These are phyloP conservation scores for Anthoscopus minutus DNA, from an alignment of 2,113 vertebrate species.

Conservation along the genomic window DNA sequence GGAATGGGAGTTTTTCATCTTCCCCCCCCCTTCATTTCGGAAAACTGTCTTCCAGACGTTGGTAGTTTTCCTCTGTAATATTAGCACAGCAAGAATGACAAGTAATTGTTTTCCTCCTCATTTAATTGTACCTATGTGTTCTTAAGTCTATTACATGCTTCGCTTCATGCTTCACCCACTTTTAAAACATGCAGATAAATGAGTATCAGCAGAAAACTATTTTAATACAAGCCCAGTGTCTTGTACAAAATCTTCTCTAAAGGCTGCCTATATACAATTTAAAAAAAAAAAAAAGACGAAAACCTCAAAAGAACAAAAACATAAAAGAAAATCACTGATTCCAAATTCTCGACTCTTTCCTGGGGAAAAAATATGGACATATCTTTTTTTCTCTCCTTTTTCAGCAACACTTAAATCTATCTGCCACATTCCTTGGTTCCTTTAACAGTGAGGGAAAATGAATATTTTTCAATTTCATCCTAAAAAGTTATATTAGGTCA, in stretches of 20 bases:
- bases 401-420: neutral
- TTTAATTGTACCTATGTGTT: conserved; percentile 29
- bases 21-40: neutral
- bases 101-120: neutral
- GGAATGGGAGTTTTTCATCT: neutral
- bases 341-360: neutral
- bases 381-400: neutral
- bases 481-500: neutral
- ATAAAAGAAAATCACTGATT: neutral
- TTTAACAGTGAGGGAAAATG: neutral
- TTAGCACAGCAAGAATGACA: neutral
- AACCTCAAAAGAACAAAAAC: neutral
- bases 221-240: neutral
- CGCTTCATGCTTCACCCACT: neutral
- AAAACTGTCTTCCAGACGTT: neutral
- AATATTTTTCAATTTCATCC: neutral
- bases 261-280: neutral
- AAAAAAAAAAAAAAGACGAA: neutral
- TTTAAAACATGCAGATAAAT: neutral
- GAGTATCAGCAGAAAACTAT: neutral
- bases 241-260: neutral
- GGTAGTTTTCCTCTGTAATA: neutral
- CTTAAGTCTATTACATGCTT: conserved; percentile 27
- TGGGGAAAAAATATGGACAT: neutral
- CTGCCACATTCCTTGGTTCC: neutral